Percentiles rank a stretch among this genome's conserved stretches.
These are phyloP conservation scores for Hippocampus abdominalis DNA, from an alignment of 2,113 vertebrate genomes.

Conservation along the genomic window DNA sequence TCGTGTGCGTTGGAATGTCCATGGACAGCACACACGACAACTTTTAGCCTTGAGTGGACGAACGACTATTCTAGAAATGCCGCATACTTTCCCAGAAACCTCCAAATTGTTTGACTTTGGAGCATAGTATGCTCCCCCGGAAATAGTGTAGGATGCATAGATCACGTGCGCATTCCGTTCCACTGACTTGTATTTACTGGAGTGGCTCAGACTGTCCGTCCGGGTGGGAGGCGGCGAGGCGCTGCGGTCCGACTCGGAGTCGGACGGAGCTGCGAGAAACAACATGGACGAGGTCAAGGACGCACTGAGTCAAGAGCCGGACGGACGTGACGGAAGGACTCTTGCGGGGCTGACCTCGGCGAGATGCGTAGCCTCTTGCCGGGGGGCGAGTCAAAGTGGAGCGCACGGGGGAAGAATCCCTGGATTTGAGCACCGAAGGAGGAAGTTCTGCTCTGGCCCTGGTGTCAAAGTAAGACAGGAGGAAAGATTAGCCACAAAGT, in stretches of 20 bases:
- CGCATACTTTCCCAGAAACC: too few species aligned
- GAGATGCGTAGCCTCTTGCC: conserved; percentile 39
- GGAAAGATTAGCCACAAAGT: not conserved
- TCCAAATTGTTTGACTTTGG: too few species aligned
- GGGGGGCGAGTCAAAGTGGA: conserved; percentile 59
- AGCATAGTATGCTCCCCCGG: too few species aligned
- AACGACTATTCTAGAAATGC: too few species aligned
- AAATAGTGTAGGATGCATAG: not conserved
- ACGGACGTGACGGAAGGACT: not conserved
- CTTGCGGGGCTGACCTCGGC: conserved; percentile 59
- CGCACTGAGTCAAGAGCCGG: not conserved
- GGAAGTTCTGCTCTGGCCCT: conserved; percentile 63
- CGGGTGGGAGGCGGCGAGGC: conserved; percentile 58
- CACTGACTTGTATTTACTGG: conserved; percentile 67
- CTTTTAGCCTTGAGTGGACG: too few species aligned
- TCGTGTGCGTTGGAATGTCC: too few species aligned
- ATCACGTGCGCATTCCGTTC: not conserved
- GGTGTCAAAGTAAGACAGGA: not conserved
- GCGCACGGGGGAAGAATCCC: conserved; percentile 65
- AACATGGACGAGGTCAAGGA: not conserved
- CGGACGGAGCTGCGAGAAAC: conserved; percentile 57
- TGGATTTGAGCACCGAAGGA: conserved; percentile 46
- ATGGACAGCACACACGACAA: too few species aligned
- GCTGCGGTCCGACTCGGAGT: conserved; percentile 71
- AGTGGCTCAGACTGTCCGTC: conserved; percentile 35